Evolutionary conservation across 2,113 vertebrate species (phyloP).

Genomic region (Garra rufa): DNA sequence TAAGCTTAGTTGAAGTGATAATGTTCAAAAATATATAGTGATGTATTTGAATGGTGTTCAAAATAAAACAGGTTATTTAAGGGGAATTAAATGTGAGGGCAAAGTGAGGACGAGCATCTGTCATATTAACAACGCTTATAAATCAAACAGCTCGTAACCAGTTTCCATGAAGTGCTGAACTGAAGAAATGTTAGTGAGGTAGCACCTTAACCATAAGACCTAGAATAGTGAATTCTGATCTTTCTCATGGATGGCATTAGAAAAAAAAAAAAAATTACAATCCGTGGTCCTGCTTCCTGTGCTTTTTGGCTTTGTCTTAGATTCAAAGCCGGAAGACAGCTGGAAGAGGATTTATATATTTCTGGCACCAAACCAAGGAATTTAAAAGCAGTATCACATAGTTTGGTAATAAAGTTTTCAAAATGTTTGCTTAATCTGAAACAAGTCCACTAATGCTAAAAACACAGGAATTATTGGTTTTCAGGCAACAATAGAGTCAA

Average conservation of each 20-base stretch:
- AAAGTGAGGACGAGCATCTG: constrained; percentile 7
- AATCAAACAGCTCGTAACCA: constrained; percentile 1
- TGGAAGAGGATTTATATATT: constrained; percentile 66
- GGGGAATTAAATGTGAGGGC: constrained; percentile 28
- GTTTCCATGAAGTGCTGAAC: not conserved
- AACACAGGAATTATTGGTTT: not conserved
- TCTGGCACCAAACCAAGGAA: constrained; percentile 70
- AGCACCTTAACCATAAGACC: not conserved
- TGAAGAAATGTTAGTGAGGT: not conserved
- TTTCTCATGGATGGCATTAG: not conserved
- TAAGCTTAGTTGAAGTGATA: constrained; percentile 60
- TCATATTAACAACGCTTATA: constrained; percentile 14
- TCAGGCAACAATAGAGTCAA: not conserved
- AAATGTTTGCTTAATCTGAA: not conserved
- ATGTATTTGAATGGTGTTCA: constrained; percentile 47
- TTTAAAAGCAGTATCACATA: constrained; percentile 38
- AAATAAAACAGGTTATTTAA: constrained; percentile 39
- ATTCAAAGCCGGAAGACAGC: constrained; percentile 72
- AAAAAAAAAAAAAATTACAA: not conserved
- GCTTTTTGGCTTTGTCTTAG: constrained; percentile 58
- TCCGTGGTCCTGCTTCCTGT: not conserved
- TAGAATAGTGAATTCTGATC: constrained; percentile 8
- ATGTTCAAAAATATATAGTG: constrained; percentile 60
- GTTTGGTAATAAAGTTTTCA: constrained; percentile 1
- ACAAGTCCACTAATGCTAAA: not conserved